Base-by-base conservation (phyloP, 2,113 vertebrate genomes). In the Oncorhynchus mykiss region DNA sequence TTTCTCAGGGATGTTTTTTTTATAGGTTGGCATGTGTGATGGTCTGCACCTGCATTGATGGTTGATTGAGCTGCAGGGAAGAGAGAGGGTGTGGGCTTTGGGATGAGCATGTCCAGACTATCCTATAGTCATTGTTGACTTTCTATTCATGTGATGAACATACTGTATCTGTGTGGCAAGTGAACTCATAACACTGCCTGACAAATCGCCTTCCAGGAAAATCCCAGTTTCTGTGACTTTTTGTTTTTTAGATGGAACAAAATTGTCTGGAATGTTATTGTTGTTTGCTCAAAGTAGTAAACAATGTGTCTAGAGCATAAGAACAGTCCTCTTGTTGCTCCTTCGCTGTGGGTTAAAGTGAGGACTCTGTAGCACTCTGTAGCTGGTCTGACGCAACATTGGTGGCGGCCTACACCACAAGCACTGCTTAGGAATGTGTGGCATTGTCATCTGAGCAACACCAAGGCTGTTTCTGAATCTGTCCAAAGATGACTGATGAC, bases 321-420 rank as follows among this genome's bases (percentile, higher is more conserved):
- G 66, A 54, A 54, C 14, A 22, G 59, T 20, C 24, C 31, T 48
- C 49, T 65, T 84, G 74, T 68, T 76, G 70, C 16, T 66, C 25
- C 22, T n/a, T 18, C 27, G 39, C 51, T 57, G 51, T 80, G 74
- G 64, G 27, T 48, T 73, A 31, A 31, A 31, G 13, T 16, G 24
- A 34, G 66, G 14, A n/a, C n/a, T n/a, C n/a, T n/a, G n/a, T n/a
- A 31, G 66, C 12, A 24, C 0, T 11, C 9, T 45, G 8, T 45
- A 68, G 67, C 39, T 68, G 34, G 18, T 81, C 69, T 22, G 71
- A 82, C 16, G 25, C 74, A 18, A 51, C 64, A 67, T 48, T 74
- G 72, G 60, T 72, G 27, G 67, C 27, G 34, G 64, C 72, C 25
- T 34, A 70, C 71, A 81, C 83, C 71, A 77, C 79, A 72, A 62